phyloP scores from a whole-genome alignment of 2,888 invertebrate genomes.

The Sminthurinus aureus region DNA sequence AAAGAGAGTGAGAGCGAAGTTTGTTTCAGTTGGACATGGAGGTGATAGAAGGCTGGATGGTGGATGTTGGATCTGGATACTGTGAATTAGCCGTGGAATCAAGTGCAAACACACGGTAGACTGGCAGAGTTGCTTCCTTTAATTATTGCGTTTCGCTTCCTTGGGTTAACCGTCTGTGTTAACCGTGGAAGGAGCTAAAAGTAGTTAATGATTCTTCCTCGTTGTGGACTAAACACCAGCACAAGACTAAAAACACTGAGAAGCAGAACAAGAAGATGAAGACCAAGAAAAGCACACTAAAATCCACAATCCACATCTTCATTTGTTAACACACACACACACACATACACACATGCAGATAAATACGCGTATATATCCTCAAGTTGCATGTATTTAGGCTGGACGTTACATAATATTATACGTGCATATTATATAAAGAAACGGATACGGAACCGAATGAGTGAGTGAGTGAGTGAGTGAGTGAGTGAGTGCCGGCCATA shows the following conservation, averaged over 20 bases:
- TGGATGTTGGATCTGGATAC: too few species aligned
- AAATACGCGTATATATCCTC: too few species aligned
- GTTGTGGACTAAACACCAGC: slow-evolving; percentile 48
- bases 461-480: neutral
- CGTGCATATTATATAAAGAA: neutral
- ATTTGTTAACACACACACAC: too few species aligned
- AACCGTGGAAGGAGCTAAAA: slow-evolving; percentile 58
- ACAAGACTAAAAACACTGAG: neutral
- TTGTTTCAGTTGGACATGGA: slow-evolving; percentile 32
- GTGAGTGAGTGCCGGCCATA: neutral
- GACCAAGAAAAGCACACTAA: neutral
- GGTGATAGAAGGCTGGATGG: slow-evolving; percentile 32
- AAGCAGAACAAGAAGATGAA: neutral
- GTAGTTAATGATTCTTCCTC: slow-evolving; percentile 58
- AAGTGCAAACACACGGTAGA: slow-evolving; percentile 57
- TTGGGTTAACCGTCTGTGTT: slow-evolving; percentile 36
- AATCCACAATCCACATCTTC: neutral
- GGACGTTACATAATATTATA: neutral
- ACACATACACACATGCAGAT: too few species aligned
- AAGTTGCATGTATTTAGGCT: neutral
- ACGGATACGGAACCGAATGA: neutral
- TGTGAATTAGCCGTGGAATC: slow-evolving; percentile 57
- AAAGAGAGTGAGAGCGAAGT: slow-evolving; percentile 18
- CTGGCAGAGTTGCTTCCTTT: slow-evolving; percentile 52
- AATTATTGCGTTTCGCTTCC: slow-evolving; percentile 58